Base-by-base conservation (phyloP, 2,888 invertebrate genomes). In the Coenonympha arcania region DNA sequence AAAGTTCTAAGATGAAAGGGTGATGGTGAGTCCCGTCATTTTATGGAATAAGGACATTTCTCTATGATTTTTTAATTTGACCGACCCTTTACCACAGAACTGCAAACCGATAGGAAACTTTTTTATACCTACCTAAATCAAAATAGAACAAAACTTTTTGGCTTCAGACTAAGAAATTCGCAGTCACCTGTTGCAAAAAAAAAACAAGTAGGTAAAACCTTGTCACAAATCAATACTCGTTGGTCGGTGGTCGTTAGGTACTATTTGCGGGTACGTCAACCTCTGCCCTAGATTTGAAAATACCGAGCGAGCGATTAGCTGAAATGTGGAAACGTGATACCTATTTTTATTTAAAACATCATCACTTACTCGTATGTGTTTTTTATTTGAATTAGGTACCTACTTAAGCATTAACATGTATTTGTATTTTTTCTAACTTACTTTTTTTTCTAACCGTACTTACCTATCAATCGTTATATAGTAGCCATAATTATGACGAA, bases 261-360 rank as follows among this genome's bases (percentile, higher is more conserved):
- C n/a, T n/a, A n/a, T n/a, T n/a, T n/a, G n/a, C n/a, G n/a, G 34
- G 68, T 63, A 55, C 67, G 53, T 63, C 63, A 59, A 68, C 65
- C 68, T 56, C 54, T 66, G 68, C 15, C 56, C 68, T 52, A 65
- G 54, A 63, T 65, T 33, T 43, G 22, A 52, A 28, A 26, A 56
- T 50, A 54, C 61, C 61, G 60, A 43, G 30, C 58, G 60, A 43
- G 30, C 58, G 50, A 60, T 56, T 54, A 37, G 50, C 45, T 55
- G 37, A 31, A 31, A 39, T 40, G 30, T 43, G 6, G 4, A 26
- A 13, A 30, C 30, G 46, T 26, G 44, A 37, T 30, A 26, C n/a
- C n/a, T n/a, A n/a, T n/a, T n/a, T n/a, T 41, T 44, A 24, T 30
- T 40, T 20, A n/a, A n/a, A 24, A 19, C 11, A 11, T 13, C 37